Conservation (phyloP, 1,140 invertebrate genomes). For the Lepidostoma basale region DNA sequence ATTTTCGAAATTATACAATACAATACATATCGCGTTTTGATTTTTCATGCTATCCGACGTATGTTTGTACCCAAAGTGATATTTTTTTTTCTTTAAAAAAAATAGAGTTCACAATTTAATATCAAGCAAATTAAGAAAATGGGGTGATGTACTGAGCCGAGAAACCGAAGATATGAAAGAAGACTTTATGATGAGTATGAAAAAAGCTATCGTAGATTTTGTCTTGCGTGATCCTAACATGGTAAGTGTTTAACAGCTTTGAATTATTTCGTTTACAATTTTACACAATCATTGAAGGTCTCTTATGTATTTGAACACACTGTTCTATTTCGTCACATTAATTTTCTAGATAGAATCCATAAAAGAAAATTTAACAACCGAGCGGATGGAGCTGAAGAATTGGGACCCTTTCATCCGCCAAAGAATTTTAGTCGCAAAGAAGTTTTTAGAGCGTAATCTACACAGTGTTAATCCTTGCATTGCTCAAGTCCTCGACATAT, state of each 20-base stretch:
- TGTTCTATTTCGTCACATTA: neutral
- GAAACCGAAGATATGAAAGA: slow-evolving; percentile 72
- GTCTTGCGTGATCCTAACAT: slow-evolving; percentile 77
- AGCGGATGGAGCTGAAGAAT: slow-evolving; percentile 66
- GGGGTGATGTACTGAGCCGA: slow-evolving; percentile 61
- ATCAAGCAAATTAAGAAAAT: slow-evolving; percentile 62
- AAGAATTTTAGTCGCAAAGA: slow-evolving; percentile 51
- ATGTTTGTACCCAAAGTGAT: neutral
- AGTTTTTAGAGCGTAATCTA: slow-evolving; percentile 64
- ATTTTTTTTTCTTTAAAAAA: slow-evolving; percentile 24
- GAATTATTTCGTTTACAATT: neutral
- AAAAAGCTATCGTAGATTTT: slow-evolving; percentile 88
- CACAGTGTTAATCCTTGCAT: slow-evolving; percentile 84
- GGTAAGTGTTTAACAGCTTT: slow-evolving; percentile 45
- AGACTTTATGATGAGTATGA: slow-evolving; percentile 83
- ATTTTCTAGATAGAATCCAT: slow-evolving; percentile 55
- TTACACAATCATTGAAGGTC: neutral
- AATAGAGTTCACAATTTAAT: slow-evolving; percentile 57
- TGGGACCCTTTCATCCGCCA: slow-evolving; percentile 70
- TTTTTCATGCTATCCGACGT: no score
- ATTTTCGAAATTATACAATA: no score
- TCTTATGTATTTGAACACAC: neutral
- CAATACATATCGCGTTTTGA: no score
- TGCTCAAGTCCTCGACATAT: slow-evolving; percentile 79
- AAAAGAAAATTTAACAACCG: slow-evolving; percentile 58